These are phyloP conservation scores for Campoletis sonorensis DNA, from an alignment of 1,140 invertebrate species.

Conservation along the genomic window DNA sequence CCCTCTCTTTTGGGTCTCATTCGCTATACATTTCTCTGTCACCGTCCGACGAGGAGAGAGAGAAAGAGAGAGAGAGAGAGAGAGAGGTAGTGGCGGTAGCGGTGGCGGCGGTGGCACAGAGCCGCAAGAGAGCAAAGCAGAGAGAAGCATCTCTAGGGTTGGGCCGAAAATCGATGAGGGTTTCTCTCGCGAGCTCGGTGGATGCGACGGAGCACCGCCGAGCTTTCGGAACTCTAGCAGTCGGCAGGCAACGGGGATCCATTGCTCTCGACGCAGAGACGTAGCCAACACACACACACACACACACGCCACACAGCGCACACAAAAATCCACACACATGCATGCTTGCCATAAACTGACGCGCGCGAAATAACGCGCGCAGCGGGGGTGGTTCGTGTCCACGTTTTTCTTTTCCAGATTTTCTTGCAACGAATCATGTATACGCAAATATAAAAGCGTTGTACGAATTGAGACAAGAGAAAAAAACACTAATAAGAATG, in stretches of 20 bases:
- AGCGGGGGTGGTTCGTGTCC: too few relatives aligned
- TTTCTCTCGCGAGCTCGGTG: conserved; percentile 14
- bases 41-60: neutral
- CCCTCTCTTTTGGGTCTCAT: neutral
- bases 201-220: conserved; percentile 12
- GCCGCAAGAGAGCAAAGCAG: neutral
- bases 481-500: too few relatives aligned
- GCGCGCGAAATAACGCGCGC: conserved; percentile 20
- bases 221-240: neutral
- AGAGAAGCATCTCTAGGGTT: conserved; percentile 40
- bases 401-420: neutral
- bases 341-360: conserved; percentile 21
- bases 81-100: neutral
- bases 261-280: neutral
- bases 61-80: too few relatives aligned
- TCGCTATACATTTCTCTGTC: neutral
- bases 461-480: too few relatives aligned
- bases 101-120: neutral
- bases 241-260: too few relatives aligned
- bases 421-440: too few relatives aligned
- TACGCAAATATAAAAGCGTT: too few relatives aligned
- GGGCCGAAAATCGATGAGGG: conserved; percentile 46
- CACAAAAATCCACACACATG: too few relatives aligned
- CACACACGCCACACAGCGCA: too few relatives aligned
- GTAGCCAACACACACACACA: neutral